phyloP scores from a whole-genome alignment of 2,797 vertebrate genomes.

The Rhabdophis nuchalis region DNA sequence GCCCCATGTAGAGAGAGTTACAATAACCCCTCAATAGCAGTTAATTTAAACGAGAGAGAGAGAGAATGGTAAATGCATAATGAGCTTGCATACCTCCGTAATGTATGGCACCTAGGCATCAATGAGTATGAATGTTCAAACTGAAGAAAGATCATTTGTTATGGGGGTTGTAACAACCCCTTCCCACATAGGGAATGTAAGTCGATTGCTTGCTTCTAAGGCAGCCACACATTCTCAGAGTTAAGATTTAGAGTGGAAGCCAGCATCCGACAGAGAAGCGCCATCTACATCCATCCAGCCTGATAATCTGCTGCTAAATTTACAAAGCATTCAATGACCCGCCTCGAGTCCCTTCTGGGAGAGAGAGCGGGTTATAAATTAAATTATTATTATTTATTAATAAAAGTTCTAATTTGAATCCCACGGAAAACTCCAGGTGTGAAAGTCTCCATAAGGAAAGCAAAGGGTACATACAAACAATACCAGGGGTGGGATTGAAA shows the following conservation, averaged over 20 bases:
- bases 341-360: too few relatives aligned
- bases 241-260: not conserved
- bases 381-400: too few relatives aligned
- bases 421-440: not conserved
- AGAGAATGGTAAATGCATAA: constrained; percentile 41
- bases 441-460: not conserved
- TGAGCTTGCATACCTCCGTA: constrained; percentile 34
- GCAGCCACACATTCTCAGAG: constrained; percentile 36
- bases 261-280: not conserved
- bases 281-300: not conserved
- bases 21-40: constrained; percentile 11
- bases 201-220: constrained; percentile 45
- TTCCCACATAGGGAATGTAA: constrained; percentile 62
- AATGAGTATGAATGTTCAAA: constrained; percentile 40
- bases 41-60: not conserved
- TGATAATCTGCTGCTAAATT: not conserved
- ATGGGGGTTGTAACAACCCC: constrained; percentile 26
- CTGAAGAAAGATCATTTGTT: constrained; percentile 62
- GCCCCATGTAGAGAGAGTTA: too few relatives aligned
- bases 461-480: too few relatives aligned
- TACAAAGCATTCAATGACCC: not conserved
- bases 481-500: too few relatives aligned
- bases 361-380: too few relatives aligned
- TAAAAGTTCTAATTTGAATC: not conserved
- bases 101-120: constrained; percentile 20